A percentile compares a stretch with the other conserved stretches of the same genome.
These are phyloP conservation scores for Dreissena rostriformis DNA, from an alignment of 1,140 invertebrate genomes.

Conservation along the genomic window DNA sequence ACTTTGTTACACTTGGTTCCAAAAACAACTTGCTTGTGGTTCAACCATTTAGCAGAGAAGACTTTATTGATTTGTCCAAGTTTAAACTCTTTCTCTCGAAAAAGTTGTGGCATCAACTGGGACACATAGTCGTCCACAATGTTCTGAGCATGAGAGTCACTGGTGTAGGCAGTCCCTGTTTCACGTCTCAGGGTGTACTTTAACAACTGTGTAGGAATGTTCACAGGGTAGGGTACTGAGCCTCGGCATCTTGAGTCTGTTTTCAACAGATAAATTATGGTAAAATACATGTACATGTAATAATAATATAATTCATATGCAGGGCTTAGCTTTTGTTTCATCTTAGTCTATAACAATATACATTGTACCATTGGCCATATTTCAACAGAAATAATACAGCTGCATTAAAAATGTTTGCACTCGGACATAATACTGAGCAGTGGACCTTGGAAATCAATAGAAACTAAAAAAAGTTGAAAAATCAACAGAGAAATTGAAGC, in stretches of 20 bases:
- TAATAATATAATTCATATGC: neutral
- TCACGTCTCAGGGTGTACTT: conserved; percentile 36
- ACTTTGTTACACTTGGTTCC: conserved; percentile 99
- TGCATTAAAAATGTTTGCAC: too few species aligned
- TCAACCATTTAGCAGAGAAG: conserved; percentile 98
- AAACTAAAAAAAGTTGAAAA: neutral
- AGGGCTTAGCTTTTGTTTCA: neutral
- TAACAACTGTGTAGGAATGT: conserved; percentile 41
- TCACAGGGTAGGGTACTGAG: neutral
- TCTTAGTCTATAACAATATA: too few species aligned
- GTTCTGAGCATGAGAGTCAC: conserved; percentile 6
- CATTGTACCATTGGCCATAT: neutral
- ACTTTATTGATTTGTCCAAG: conserved; percentile 92
- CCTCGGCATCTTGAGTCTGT: conserved; percentile 12
- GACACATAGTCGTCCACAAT: conserved; percentile 67
- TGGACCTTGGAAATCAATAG: too few species aligned
- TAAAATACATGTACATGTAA: too few species aligned
- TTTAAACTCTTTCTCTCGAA: conserved; percentile 76
- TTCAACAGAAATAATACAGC: neutral
- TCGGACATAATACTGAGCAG: too few species aligned
- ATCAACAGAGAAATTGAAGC: neutral
- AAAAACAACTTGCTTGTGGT: conserved; percentile 96
- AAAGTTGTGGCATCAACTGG: conserved; percentile 70
- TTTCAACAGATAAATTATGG: conserved; percentile 5
- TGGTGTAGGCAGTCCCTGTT: neutral